Evolutionary conservation across 1,140 invertebrate genomes (phyloP), one percentile per base, ranked within the genome.

Genomic region (Caenorhabditis briggsae): DNA sequence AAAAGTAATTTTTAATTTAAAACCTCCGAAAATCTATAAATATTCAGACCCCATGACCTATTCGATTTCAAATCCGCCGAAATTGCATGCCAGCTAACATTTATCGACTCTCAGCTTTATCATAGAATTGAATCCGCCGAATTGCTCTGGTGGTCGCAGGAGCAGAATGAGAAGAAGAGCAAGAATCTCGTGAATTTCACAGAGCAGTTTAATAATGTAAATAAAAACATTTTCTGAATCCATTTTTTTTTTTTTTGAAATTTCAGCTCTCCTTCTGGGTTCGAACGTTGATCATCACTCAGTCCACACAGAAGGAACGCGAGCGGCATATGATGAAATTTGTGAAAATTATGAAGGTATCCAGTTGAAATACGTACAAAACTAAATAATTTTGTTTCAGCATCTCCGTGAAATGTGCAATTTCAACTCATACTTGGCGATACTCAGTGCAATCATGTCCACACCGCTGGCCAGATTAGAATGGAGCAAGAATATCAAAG

Each of bases 341-440:
- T 92, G 96, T 99, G 55, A 99, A 99, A 93, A 97, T 99, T 70
- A 98, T 99, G 97, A 97, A 98, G 93, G 95, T 96, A 50, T 8
- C 50, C 14, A 0, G n/a, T 33, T 18, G 2, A 8, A 88, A 11
- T n/a, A 23, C 6, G 20, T 86, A 84, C 46, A 88, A 83, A 0
- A n/a, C 16, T 23, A 83, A 55, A 2, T 43, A 61, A 16, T 23
- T 3, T 23, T 8, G 23, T 83, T 91, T 61, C 89, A 94, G 93
- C 91, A 93, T 89, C 90, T 99, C 86, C 94, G 97, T 86, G 98
- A 98, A 93, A 95, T 99, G 92, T 98, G 97, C 86, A 99, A 99
- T 93, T 99, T 98, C 92, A 99, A 99, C 94, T 98, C 97, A 56
- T 98, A 98, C 94, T 93, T 99, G 88, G 97, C 97, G 7, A 94